Conservation (phyloP, 2,888 invertebrate genomes). For the Drosophila niveifrons region DNA sequence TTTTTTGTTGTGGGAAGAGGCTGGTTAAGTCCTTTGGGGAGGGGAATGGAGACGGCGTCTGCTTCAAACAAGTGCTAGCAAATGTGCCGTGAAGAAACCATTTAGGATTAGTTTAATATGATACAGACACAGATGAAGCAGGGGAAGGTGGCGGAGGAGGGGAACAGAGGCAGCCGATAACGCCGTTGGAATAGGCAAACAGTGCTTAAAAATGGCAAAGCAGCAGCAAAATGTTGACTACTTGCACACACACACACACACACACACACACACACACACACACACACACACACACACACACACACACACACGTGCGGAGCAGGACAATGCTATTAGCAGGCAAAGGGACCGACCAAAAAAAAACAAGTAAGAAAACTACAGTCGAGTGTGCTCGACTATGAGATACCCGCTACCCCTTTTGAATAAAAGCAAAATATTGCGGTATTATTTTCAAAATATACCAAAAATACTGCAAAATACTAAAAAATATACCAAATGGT, state of each 20-base stretch:
- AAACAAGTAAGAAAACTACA: too few relatives aligned
- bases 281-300: constrained; percentile 30
- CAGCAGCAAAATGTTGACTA: constrained; percentile 72
- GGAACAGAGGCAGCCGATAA: constrained; percentile 53
- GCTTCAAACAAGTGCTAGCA: constrained; percentile 66
- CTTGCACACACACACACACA: constrained; percentile 44
- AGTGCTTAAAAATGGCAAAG: constrained; percentile 78
- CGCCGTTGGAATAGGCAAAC: constrained; percentile 83
- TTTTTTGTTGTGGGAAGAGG: too few relatives aligned
- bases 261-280: constrained; percentile 31
- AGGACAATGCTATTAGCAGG: constrained; percentile 62
- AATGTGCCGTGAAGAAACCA: constrained; percentile 84
- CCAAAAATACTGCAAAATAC: too few relatives aligned
- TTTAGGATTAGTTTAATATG: constrained; percentile 85
- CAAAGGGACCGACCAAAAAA: constrained; percentile 27
- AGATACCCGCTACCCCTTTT: too few relatives aligned
- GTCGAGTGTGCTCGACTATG: too few relatives aligned
- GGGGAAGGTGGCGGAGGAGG: neutral
- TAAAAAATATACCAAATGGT: too few relatives aligned
- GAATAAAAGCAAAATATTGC: too few relatives aligned
- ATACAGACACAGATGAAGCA: constrained; percentile 58
- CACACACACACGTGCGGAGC: constrained; percentile 30
- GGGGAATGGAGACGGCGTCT: neutral
- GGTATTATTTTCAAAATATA: too few relatives aligned
- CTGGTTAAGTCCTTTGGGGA: constrained; percentile 5